These are phyloP conservation scores for Abrostola triplasia DNA, from an alignment of 2,888 invertebrate species.

Conservation along the genomic window DNA sequence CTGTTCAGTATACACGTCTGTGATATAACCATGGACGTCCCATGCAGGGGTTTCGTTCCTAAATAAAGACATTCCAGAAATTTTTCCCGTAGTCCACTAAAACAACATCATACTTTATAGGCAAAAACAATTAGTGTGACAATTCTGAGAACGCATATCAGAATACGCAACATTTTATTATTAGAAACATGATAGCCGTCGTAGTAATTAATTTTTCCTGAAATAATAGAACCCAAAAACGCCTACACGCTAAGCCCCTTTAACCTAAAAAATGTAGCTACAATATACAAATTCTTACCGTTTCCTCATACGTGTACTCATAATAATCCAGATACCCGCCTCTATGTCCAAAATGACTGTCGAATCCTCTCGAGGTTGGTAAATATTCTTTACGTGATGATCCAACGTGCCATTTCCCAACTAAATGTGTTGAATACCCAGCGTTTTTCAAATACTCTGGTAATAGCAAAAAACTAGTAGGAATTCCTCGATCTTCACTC, in stretches of 20 bases:
- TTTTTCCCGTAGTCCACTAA: conserved; percentile 31
- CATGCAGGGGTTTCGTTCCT: conserved; percentile 86
- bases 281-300: conserved; percentile 57
- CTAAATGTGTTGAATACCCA: conserved; percentile 93
- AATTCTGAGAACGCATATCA: no score
- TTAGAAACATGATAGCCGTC: no score
- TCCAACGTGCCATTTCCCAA: conserved; percentile 95
- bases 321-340: conserved; percentile 95
- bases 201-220: no score
- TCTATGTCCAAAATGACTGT: conserved; percentile 95
- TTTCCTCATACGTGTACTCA: conserved; percentile 81
- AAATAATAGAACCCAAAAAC: no score
- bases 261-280: neutral
- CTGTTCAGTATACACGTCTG: conserved; percentile 91
- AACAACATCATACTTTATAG: conserved; percentile 11
- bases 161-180: no score
- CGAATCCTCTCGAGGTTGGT: conserved; percentile 93
- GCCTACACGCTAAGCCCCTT: no score
- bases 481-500: conserved; percentile 80
- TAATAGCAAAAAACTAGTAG: conserved; percentile 83
- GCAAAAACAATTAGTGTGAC: neutral
- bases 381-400: conserved; percentile 86
- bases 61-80: conserved; percentile 86
- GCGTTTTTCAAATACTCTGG: conserved; percentile 90
- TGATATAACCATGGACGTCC: conserved; percentile 90